Percentiles rank a stretch among this genome's conserved stretches.
phyloP scores from a whole-genome alignment of 92 coral and sea anemone genomes.

The Ricordea florida region DNA sequence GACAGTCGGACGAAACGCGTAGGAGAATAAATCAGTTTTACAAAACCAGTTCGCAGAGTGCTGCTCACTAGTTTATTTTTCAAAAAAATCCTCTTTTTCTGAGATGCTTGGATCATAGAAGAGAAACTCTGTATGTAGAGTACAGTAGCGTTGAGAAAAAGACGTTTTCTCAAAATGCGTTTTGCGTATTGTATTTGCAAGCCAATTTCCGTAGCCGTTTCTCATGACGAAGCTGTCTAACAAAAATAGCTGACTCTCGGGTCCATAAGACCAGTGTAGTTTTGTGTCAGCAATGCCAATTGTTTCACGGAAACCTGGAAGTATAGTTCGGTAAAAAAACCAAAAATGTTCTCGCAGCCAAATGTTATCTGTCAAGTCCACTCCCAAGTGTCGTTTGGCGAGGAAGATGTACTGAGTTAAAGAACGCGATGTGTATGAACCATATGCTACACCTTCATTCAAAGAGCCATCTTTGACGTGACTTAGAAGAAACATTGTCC shows the following conservation, averaged over 20 bases:
- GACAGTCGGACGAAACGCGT: too few species aligned
- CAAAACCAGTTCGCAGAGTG: too few species aligned
- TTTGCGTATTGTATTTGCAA: slow-evolving; percentile 62
- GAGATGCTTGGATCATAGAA: slow-evolving; percentile 65
- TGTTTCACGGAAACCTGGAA: slow-evolving; percentile 79
- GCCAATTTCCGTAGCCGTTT: slow-evolving; percentile 91
- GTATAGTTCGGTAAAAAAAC: slow-evolving; percentile 81
- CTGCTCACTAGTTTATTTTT: too few species aligned
- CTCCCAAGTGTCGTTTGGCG: slow-evolving; percentile 69
- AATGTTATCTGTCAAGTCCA: slow-evolving; percentile 51
- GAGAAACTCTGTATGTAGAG: slow-evolving; percentile 78
- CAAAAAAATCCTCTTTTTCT: slow-evolving; percentile 19
- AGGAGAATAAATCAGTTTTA: too few species aligned
- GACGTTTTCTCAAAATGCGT: background rate
- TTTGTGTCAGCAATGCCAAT: slow-evolving; percentile 91
- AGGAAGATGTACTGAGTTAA: slow-evolving; percentile 85
- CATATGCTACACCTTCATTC: slow-evolving; percentile 91
- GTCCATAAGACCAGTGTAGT: slow-evolving; percentile 88
- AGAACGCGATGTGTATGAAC: slow-evolving; percentile 84
- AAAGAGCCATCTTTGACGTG: slow-evolving; percentile 86
- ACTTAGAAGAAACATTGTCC: slow-evolving; percentile 74
- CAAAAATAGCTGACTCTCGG: slow-evolving; percentile 88
- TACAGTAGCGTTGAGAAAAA: slow-evolving; percentile 52
- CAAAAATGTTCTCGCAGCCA: slow-evolving; percentile 88
- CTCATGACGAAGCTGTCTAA: slow-evolving; percentile 73